A percentile compares a stretch with the other conserved stretches of the same genome.
Conservation (phyloP, 2,797 vertebrate genomes). For the Tarsius wallacei region DNA sequence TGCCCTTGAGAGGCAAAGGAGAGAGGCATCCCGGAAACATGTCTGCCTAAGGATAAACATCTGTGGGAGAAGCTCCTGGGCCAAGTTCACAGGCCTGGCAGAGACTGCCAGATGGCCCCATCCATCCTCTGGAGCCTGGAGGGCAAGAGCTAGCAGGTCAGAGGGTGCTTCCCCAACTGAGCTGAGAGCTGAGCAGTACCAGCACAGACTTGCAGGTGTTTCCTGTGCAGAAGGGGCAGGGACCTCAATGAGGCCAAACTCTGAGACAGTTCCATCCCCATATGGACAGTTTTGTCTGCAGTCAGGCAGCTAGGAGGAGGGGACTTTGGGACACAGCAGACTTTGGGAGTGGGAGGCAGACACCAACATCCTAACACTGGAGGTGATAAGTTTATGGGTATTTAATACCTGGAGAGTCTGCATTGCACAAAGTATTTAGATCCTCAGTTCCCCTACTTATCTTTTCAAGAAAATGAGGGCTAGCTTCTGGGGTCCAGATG, state of each 20-base stretch:
- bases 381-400: not conserved
- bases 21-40: conserved; percentile 78
- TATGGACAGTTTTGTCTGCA: not conserved
- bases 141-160: conserved; percentile 28
- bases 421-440: not conserved
- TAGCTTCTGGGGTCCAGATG: not conserved
- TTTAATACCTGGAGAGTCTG: not conserved
- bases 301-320: not conserved
- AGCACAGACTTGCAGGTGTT: not conserved
- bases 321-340: not conserved
- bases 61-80: conserved; percentile 80
- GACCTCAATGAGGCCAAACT: not conserved
- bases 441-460: not conserved
- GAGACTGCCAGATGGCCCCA: conserved; percentile 85
- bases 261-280: not conserved
- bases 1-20: conserved; percentile 77
- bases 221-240: not conserved
- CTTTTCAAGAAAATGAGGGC: not conserved
- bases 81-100: conserved; percentile 79
- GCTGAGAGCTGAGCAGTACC: too few species aligned
- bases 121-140: conserved; percentile 71
- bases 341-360: not conserved
- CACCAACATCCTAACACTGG: not conserved
- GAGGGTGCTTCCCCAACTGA: not conserved
- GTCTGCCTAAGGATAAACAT: conserved; percentile 82